Base-by-base conservation (phyloP, 2,888 invertebrate genomes). In the Lordiphosa andalusiaca region DNA sequence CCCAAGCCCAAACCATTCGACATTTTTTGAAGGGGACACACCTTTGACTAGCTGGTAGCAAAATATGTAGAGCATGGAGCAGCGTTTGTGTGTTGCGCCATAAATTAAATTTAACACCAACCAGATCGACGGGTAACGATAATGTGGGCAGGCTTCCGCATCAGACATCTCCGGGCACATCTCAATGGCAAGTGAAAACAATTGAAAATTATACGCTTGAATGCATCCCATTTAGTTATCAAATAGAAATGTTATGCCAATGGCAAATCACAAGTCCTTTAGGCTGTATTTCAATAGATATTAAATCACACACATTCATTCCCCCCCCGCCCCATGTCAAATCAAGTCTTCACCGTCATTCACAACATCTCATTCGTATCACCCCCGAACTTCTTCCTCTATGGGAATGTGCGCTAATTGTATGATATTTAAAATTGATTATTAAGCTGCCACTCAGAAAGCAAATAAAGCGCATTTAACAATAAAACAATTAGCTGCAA, bases 51-150 rank as follows among this genome's bases (percentile, higher is more conserved):
- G 66, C 66, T 63, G 57, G 50, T 44, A 61, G 67, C 71, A 71
- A 71, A 76, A 76, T 84, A 81, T 78, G 83, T 83, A 83, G 84
- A 83, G 81, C 81, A 80, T 80, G 80, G 67, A 75, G 67, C 83
- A 75, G 67, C 83, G 69, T 80, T 80, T 58, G 49, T 69, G 49
- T 69, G 69, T 69, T 69, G 65, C 51, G 84, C 80, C 85, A 81
- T 81, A 81, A 81, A 81, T 81, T 81, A 85, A 85, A 85, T 80
- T 84, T 80, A 81, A 84, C 78, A 84, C 83, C 53, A 46, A 30
- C 10, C 42, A 82, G 78, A 78, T 78, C 75, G 75, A 69, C 48
- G 56, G 62, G 44, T 62, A 69, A 56, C 69, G 85, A 84, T 78
- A 78, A 64, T 59, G n/a, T 12, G 13, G 30, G 9, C 13, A 30